A percentile compares a stretch with the other conserved stretches of the same genome.
Evolutionary conservation across 2,888 invertebrate genomes (phyloP).

Genomic region (Leistus spinibarbis): DNA sequence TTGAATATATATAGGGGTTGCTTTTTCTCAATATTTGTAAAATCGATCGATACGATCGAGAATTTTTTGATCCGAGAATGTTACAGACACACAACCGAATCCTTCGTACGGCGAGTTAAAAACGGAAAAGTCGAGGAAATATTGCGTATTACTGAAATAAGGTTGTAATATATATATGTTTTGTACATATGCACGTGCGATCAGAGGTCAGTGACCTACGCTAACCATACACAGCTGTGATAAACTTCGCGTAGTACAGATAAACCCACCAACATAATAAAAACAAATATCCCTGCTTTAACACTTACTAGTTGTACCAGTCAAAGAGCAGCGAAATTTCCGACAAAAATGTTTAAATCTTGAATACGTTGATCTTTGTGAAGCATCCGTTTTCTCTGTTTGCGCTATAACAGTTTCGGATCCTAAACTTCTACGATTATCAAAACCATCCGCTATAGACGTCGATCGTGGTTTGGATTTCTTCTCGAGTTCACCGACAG

Average conservation of each 20-base stretch:
- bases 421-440: conserved; percentile 33
- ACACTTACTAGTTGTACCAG: conserved; percentile 41
- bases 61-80: too few relatives aligned
- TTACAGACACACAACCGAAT: too few relatives aligned
- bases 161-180: not conserved
- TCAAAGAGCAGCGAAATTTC: conserved; percentile 49
- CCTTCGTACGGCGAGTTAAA: too few relatives aligned
- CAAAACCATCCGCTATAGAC: conserved; percentile 21
- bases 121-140: too few relatives aligned
- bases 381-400: conserved; percentile 23
- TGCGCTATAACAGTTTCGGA: conserved; percentile 39
- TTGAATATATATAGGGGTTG: too few relatives aligned
- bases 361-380: conserved; percentile 44
- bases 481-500: conserved; percentile 48
- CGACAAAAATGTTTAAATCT: conserved; percentile 49
- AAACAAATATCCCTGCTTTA: not conserved
- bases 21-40: too few relatives aligned
- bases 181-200: conserved; percentile 18
- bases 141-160: not conserved
- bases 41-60: too few relatives aligned
- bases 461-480: conserved; percentile 22
- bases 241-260: conserved; percentile 14
- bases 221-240: conserved; percentile 22
- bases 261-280: not conserved
- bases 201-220: conserved; percentile 26